Conservation (phyloP, 2,113 vertebrate genomes). For the Oncorhynchus kisutch region DNA sequence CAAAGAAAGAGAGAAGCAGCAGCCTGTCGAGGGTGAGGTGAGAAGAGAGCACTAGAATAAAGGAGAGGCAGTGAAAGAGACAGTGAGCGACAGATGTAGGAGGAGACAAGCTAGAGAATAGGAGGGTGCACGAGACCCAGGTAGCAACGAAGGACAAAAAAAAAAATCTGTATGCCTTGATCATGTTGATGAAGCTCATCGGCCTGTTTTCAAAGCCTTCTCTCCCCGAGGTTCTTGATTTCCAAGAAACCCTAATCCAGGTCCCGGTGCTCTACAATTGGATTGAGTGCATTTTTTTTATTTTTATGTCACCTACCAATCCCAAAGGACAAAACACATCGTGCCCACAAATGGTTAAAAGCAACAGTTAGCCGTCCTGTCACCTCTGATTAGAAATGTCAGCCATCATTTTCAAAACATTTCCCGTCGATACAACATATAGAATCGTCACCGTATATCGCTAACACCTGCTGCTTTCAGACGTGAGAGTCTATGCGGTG, state of each 20-base stretch:
- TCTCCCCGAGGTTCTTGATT: slow-evolving; percentile 22
- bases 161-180: not conserved
- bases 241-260: slow-evolving; percentile 37
- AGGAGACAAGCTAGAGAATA: not conserved
- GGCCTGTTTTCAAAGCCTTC: slow-evolving; percentile 23
- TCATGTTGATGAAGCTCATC: slow-evolving; percentile 6
- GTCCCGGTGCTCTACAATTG: slow-evolving; percentile 4
- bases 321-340: too few species aligned
- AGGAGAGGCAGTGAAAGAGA: not conserved
- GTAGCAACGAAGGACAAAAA: not conserved
- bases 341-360: too few species aligned
- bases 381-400: too few species aligned
- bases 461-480: too few species aligned
- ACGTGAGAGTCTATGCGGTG: too few species aligned
- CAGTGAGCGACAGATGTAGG: not conserved
- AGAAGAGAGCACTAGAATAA: not conserved
- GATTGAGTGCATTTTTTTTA: slow-evolving; percentile 38
- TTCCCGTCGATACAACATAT: too few species aligned
- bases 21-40: too few species aligned
- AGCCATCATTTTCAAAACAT: too few species aligned
- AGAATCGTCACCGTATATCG: too few species aligned
- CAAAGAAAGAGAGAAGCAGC: not conserved
- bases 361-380: too few species aligned
- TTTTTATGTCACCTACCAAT: slow-evolving; percentile 13
- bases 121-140: not conserved